Base-by-base conservation (phyloP, 1,140 invertebrate genomes). In the Magallana angulata region DNA sequence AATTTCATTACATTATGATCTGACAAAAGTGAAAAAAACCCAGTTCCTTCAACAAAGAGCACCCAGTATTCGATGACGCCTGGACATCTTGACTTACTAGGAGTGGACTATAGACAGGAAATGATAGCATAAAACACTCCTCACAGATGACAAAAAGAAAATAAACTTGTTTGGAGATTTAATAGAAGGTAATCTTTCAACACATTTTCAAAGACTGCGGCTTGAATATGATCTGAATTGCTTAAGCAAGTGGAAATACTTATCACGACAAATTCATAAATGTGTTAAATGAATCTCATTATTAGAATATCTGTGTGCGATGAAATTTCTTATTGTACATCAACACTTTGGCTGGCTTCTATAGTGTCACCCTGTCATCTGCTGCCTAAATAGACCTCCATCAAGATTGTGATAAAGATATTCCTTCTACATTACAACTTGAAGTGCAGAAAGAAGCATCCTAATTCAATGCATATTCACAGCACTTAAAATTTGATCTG, bases 161-260 rank as follows among this genome's bases (percentile, higher is more conserved):
- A 76, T 76, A 76, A 76, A 76, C 18, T 30, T 76, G 68, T 76
- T 76, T 36, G 8, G 68, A 76, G 68, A 76, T 76, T 76, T 76
- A 48, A 76, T 76, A 24, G 18, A 30, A 76, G 68, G 30, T 76
- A 76, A 76, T 76, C 68, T 76, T 76, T 76, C 36, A 18, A 76
- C 68, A 76, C 68, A 76, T 76, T 76, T 76, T 76, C 12, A 24
- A 76, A 30, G 12, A 30, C 24, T 30, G 11, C 24, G 14, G 24
- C 36, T 30, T 24, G 24, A 71, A 76, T 30, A 30, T 76, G 68
- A 76, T 76, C 24, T 76, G 36, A 76, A 76, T 76, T 76, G 68
- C 68, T 76, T 48, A 76, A 76, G 30, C 68, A 76, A 48, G 68
- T 24, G 24, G 18, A 76, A 76, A 76, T 76, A 36, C 68, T 12